These are phyloP conservation scores for Platyrinchus mystaceus DNA, from an alignment of 2,797 vertebrate genomes.

Conservation along the genomic window DNA sequence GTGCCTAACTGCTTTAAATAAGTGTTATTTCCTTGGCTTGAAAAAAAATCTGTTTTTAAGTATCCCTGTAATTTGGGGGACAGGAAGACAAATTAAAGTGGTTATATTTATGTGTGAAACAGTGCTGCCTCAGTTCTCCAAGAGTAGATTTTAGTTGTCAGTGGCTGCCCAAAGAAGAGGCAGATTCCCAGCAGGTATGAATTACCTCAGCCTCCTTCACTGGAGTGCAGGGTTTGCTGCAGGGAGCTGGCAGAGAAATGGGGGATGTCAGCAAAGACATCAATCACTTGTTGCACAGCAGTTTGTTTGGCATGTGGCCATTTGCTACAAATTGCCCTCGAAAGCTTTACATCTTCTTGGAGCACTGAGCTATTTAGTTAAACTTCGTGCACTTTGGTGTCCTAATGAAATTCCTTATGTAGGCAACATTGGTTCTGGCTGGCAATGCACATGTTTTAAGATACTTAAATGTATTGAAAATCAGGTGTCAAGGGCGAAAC, in stretches of 20 bases:
- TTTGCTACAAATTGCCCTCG: conserved; percentile 2
- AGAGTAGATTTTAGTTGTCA: not conserved
- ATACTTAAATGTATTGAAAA: not conserved
- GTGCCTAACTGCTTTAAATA: not conserved
- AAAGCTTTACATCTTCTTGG: not conserved
- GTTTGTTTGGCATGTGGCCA: not conserved
- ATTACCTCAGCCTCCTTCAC: not conserved
- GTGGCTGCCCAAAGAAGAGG: not conserved
- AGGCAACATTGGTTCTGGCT: not conserved
- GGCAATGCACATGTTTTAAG: rapidly evolving
- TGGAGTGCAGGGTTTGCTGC: not conserved
- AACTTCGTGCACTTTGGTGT: not conserved
- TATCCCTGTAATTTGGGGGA: not conserved
- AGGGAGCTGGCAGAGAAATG: conserved; percentile 11
- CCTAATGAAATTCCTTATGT: not conserved
- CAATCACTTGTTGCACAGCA: not conserved
- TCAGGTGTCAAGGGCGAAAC: not conserved
- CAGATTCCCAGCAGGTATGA: not conserved
- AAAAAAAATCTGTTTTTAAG: not conserved
- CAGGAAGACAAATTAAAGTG: not conserved
- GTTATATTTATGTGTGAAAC: not conserved
- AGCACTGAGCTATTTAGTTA: not conserved
- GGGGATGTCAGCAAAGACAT: not conserved
- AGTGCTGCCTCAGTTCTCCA: not conserved
- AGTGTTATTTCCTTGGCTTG: not conserved